These are phyloP conservation scores for Adelognathus sp. DNA, from an alignment of 2,888 invertebrate genomes.

Conservation along the genomic window DNA sequence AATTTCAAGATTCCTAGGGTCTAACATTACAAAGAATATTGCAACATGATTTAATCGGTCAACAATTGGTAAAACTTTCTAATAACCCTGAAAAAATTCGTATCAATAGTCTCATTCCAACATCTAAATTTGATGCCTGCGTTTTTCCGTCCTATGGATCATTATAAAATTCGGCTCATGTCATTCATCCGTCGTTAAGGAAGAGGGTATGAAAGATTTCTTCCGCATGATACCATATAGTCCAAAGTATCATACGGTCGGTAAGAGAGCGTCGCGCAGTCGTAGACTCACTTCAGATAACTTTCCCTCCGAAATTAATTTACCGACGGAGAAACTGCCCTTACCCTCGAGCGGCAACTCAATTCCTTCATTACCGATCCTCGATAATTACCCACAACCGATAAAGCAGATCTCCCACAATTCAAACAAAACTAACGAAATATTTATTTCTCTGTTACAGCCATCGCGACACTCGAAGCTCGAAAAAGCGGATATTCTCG, in stretches of 20 bases:
- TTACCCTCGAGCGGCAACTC: neutral
- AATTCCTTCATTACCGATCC: neutral
- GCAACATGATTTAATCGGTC: no score
- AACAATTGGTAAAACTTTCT: no score
- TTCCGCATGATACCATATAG: neutral
- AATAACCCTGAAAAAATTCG: no score
- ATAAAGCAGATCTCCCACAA: neutral
- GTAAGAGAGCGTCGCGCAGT: neutral
- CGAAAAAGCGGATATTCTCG: slow-evolving; percentile 97
- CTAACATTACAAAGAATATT: no score
- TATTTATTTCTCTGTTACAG: slow-evolving; percentile 85
- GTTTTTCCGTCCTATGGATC: no score
- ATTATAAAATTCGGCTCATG: no score
- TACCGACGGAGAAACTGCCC: neutral
- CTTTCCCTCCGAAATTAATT: neutral
- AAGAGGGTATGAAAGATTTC: neutral
- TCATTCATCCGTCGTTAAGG: no score
- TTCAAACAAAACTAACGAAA: neutral
- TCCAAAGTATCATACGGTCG: neutral
- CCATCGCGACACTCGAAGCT: slow-evolving; percentile 96
- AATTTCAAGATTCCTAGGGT: no score
- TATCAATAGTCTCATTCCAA: no score
- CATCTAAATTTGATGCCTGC: no score
- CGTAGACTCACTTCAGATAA: neutral
- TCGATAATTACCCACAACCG: neutral